These are phyloP conservation scores for Salvator merianae DNA, from an alignment of 2,113 vertebrate species.

Conservation along the genomic window DNA sequence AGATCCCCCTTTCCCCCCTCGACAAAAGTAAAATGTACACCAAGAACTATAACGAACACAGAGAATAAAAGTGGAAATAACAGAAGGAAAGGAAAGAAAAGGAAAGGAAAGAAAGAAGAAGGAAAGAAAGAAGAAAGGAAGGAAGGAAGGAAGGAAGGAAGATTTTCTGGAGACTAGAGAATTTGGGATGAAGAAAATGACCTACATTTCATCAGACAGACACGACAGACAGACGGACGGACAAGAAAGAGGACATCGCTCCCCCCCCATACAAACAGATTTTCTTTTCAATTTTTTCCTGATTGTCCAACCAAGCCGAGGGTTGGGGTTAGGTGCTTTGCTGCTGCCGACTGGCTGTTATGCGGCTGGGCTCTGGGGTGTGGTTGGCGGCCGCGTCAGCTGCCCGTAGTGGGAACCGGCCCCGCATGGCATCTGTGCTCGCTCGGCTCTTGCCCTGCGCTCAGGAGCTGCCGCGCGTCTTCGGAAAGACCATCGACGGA, in stretches of 20 bases:
- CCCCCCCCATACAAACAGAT: conserved; percentile 64
- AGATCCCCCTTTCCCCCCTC: conserved; percentile 57
- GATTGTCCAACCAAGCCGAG: conserved; percentile 76
- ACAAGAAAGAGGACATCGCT: conserved; percentile 72
- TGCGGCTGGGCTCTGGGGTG: conserved; percentile 51
- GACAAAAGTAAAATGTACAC: conserved; percentile 39
- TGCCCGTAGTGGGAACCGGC: conserved; percentile 73
- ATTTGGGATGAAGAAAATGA: conserved; percentile 76
- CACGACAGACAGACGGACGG: conserved; percentile 73
- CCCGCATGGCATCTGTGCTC: conserved; percentile 78
- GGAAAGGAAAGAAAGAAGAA: neutral
- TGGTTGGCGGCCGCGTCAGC: conserved; percentile 73
- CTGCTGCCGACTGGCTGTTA: conserved; percentile 68
- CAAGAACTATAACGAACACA: conserved; percentile 14
- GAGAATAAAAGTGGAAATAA: no score
- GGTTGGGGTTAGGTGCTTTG: conserved; percentile 57
- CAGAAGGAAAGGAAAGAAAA: no score
- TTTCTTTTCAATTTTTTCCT: conserved; percentile 49
- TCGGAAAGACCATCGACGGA: no score
- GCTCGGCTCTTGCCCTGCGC: conserved; percentile 31
- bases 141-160: conserved; percentile 55
- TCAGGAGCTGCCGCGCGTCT: neutral
- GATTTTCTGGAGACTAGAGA: conserved; percentile 61
- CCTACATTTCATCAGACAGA: conserved; percentile 75
- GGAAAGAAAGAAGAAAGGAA: conserved; percentile 15